Base-by-base conservation (phyloP, 2,888 invertebrate genomes). In the Lasioglossum vierecki region DNA sequence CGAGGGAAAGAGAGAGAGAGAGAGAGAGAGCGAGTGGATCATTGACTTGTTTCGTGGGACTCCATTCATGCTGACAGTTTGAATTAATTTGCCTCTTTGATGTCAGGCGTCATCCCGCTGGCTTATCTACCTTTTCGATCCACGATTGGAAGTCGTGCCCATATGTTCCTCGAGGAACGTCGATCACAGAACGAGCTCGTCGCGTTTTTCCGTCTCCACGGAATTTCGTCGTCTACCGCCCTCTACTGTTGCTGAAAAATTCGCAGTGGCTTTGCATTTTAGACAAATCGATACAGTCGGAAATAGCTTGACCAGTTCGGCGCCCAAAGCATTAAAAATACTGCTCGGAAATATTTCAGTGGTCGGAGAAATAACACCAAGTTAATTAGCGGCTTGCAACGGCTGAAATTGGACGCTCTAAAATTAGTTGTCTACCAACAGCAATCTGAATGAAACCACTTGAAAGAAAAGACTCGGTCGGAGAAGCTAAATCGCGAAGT, bases 61-160 rank as follows among this genome's bases (percentile, higher is more conserved):
- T 74, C 53, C 90, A 83, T 89, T 88, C 89, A 81, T 84, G 80
- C 79, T 70, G 82, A 73, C 85, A 79, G 79, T 75, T 88, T 71
- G 76, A 81, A 88, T 89, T 89, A 86, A 88, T 86, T 83, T 49
- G 79, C 46, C 82, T 70, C 78, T 49, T 57, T 78, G 57, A 44
- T 35, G 18, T 39, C 70, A n/a, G 41, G 35, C 68, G 46, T 68
- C 76, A 73, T 68, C 44, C 68, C 57, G 49, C 8, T 11, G 68
- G 74, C 66, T 66, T 71, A 78, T 60, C 77, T 63, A 44, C 26
- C n/a, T 22, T 30, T 66, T 70, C 53, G 49, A 72, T 49, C 68
- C 63, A 35, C 22, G 76, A 76, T 78, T 66, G 41, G 13, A 57
- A 70, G 44, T 18, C 39, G 1, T 9, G n/a, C 8, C 44, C 77